Base-by-base conservation (phyloP, 2,888 invertebrate species). In the Drosophila sordidapex region DNA sequence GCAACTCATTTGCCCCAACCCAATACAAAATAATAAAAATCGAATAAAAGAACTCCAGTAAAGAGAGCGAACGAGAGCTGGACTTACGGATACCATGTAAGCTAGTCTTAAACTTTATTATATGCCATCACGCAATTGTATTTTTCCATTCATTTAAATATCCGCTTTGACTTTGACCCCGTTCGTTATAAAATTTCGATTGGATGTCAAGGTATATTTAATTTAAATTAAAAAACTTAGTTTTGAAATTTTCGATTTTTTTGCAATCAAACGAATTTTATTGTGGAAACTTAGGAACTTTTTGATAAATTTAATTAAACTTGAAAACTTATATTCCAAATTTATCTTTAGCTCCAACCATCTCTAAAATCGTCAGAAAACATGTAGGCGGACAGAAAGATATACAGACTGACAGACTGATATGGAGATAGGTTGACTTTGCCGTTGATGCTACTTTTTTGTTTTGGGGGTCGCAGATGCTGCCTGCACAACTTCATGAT, bases 1-100 rank as follows among this genome's bases (percentile, higher is more conserved):
- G 3, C n/a, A 51, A 51, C 29, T 51, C 51, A 51, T 51, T 51
- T 51, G 29, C 29, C 51, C 13, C 51, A 52, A 25, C 13, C 11
- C 27, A 54, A 38, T 11, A 54, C 18, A 54, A 38, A 25, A 18
- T 35, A 18, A 27, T 25, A 4, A 7, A 29, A 40, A 36, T 7
- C 10, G 25, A 54, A 36, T 5, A 27, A 2, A 4, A n/a, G 31
- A 33, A 38, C 10, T n/a, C 2, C 5, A n/a, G n/a, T n/a, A 40
- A 40, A 40, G 4, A 25, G 8, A 46, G 8, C 25, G 7, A 15
- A 5, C 1, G 25, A 15, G 8, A 35, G 10, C 10, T 29, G 27
- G 27, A 49, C 49, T 49, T 6, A 18, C 25, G 10, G 27, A 49
- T 49, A 49, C 49, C 8, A 25, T 15, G 21, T 8, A 25, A 46